Percentiles rank a stretch among this genome's conserved stretches.
These are phyloP conservation scores for Bothrops jararaca DNA, from an alignment of 2,113 vertebrate genomes.

Conservation along the genomic window DNA sequence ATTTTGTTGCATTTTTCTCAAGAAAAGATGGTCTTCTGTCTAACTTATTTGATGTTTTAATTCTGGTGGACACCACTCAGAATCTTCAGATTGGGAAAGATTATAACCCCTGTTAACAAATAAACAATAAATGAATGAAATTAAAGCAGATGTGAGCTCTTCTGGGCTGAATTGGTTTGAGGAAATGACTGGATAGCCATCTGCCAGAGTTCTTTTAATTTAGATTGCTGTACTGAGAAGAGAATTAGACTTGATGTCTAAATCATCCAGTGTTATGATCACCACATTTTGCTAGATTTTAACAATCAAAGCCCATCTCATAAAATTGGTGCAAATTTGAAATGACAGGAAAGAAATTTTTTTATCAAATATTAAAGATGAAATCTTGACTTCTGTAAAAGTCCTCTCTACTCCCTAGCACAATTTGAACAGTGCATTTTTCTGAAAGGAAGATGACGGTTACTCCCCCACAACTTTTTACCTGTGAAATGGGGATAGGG, in stretches of 20 bases:
- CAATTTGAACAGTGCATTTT: neutral
- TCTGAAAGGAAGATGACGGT: neutral
- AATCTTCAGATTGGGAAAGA: neutral
- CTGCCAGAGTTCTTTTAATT: neutral
- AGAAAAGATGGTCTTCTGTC: neutral
- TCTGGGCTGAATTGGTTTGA: neutral
- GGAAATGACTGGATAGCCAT: neutral
- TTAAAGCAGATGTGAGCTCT: neutral
- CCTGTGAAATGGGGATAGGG: neutral
- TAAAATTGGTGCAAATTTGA: neutral
- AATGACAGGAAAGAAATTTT: neutral
- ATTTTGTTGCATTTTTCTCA: neutral
- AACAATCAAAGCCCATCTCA: neutral
- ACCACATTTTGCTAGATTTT: neutral
- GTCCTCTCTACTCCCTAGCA: neutral
- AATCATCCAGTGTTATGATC: neutral
- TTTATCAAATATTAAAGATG: neutral
- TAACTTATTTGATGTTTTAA: neutral
- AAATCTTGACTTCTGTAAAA: neutral
- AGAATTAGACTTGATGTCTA: neutral
- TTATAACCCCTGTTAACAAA: neutral
- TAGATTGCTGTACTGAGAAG: neutral
- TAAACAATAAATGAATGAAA: neutral
- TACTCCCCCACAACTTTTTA: neutral
- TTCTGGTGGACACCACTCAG: neutral